Conservation (phyloP, 1,140 invertebrate genomes). For the Scaptodrosophila lebanonensis region DNA sequence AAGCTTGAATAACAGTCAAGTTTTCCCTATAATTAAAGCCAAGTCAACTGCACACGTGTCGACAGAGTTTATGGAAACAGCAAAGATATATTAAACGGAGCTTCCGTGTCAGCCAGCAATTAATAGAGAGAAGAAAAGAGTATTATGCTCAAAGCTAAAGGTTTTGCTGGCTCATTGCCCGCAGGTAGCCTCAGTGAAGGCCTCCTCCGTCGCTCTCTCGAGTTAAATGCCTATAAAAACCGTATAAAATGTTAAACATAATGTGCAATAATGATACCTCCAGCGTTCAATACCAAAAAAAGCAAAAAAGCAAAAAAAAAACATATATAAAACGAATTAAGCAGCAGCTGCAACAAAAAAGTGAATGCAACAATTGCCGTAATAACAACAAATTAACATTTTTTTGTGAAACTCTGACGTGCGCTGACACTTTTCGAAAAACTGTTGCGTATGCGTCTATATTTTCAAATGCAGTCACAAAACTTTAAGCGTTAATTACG, state of each 20-base stretch:
- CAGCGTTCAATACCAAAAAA: conserved; percentile 28
- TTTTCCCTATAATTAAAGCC: too few relatives aligned
- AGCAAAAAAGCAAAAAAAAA: too few relatives aligned
- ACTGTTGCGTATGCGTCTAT: conserved; percentile 43
- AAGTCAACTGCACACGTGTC: too few relatives aligned
- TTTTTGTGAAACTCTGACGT: conserved; percentile 41
- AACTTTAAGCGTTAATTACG: conserved; percentile 53
- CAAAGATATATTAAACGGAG: too few relatives aligned
- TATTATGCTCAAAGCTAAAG: too few relatives aligned
- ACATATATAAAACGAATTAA: conserved; percentile 9
- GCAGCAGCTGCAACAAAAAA: conserved; percentile 33
- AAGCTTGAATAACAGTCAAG: too few relatives aligned
- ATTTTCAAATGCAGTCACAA: conserved; percentile 49
- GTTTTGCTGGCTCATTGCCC: conserved; percentile 54
- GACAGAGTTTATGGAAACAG: too few relatives aligned
- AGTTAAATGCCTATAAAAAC: conserved; percentile 1
- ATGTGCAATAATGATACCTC: conserved; percentile 59
- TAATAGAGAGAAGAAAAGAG: too few relatives aligned
- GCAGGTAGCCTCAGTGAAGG: neutral
- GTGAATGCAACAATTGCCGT: conserved; percentile 33
- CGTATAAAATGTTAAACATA: conserved; percentile 30
- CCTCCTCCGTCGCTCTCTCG: conserved; percentile 21
- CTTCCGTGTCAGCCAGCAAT: too few relatives aligned
- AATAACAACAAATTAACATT: conserved; percentile 56
- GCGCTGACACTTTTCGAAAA: conserved; percentile 67